These are phyloP conservation scores for Falco rusticolus DNA, from an alignment of 2,797 vertebrate genomes.

Conservation along the genomic window DNA sequence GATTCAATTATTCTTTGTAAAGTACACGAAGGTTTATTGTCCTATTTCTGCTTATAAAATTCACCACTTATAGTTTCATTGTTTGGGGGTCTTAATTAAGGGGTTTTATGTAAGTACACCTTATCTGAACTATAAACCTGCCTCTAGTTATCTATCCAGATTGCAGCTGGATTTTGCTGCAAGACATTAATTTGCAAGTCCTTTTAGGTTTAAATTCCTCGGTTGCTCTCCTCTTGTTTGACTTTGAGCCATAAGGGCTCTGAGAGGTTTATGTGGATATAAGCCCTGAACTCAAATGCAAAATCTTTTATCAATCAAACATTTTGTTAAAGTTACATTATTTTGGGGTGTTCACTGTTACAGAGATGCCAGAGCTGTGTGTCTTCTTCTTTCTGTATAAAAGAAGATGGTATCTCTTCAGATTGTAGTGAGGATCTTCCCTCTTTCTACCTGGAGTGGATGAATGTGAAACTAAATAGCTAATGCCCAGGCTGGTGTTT, in stretches of 20 bases:
- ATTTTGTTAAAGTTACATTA: not conserved
- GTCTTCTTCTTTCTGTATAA: not conserved
- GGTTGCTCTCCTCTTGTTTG: not conserved
- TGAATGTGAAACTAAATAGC: not conserved
- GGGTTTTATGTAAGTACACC: not conserved
- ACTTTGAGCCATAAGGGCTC: not conserved
- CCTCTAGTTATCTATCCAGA: not conserved
- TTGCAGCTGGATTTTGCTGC: not conserved
- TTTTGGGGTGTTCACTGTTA: not conserved
- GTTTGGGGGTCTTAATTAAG: not conserved
- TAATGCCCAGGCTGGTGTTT: constrained; percentile 33
- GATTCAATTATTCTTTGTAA: not conserved
- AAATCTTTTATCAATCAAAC: not conserved
- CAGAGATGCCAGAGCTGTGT: not conserved
- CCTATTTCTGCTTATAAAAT: not conserved
- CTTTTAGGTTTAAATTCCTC: not conserved
- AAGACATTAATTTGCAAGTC: not conserved
- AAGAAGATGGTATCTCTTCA: not conserved
- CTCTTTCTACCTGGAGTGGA: not conserved
- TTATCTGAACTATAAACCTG: not conserved
- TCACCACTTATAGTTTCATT: not conserved
- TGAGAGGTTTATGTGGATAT: not conserved
- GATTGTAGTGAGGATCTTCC: not conserved
- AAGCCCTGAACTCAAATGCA: not conserved
- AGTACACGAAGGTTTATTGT: not conserved